phyloP scores from a whole-genome alignment of 2,797 vertebrate species.

The Pangasius sanitwongsei region DNA sequence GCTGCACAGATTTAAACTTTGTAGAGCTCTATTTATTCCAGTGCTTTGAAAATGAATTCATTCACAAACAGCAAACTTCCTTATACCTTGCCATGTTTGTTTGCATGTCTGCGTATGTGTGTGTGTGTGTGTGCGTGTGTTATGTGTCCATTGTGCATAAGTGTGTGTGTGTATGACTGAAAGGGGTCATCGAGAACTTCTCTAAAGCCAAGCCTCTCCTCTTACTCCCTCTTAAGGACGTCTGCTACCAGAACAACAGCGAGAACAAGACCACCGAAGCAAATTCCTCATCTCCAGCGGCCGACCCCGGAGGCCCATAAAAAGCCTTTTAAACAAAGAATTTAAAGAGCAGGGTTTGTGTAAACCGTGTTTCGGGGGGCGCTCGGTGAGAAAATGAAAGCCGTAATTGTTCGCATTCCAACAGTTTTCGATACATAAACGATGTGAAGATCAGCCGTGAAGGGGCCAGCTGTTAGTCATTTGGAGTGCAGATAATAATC shows the following conservation, averaged over 20 bases:
- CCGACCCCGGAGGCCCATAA: slow-evolving; percentile 65
- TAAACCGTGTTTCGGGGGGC: slow-evolving; percentile 72
- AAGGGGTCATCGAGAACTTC: slow-evolving; percentile 2
- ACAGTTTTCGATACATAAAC: slow-evolving; percentile 89
- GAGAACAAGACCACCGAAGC: slow-evolving; percentile 58
- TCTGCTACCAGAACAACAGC: slow-evolving; percentile 58
- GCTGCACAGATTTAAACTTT: slow-evolving; percentile 28
- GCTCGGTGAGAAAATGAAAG: slow-evolving; percentile 85
- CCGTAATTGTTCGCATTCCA: slow-evolving; percentile 91
- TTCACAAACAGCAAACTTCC: not conserved
- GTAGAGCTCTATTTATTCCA: not conserved
- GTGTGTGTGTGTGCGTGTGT: not conserved
- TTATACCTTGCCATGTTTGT: not conserved
- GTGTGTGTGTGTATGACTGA: not conserved
- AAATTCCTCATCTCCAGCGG: slow-evolving; percentile 56
- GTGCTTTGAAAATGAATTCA: not conserved
- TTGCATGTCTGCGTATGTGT: not conserved
- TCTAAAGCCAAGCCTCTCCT: slow-evolving; percentile 28
- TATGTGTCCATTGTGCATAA: not conserved
- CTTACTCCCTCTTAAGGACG: slow-evolving; percentile 53
- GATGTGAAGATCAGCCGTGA: slow-evolving; percentile 79
- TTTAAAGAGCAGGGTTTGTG: slow-evolving; percentile 77
- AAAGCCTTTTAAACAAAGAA: slow-evolving; percentile 69
- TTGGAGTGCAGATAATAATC: slow-evolving; percentile 89
- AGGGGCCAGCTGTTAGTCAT: slow-evolving; percentile 91